Base-by-base conservation (phyloP, 2,888 invertebrate species). In the Nasonia oneida region DNA sequence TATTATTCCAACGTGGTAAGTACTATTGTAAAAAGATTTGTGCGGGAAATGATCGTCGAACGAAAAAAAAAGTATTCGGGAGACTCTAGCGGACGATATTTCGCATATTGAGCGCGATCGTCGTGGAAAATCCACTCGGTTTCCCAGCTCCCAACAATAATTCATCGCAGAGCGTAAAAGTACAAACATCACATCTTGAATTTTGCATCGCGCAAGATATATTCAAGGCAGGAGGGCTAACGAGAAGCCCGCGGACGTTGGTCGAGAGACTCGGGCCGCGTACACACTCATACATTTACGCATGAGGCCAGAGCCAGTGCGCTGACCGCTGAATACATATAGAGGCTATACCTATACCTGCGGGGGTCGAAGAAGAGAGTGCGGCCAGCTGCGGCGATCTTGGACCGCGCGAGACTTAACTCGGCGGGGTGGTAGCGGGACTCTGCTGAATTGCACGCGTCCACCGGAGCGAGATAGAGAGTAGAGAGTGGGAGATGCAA, bases 191-290 rank as follows among this genome's bases (percentile, higher is more conserved):
- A 33, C 33, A 33, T 33, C 67, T 29, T 14, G 33, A 67, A 33
- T 29, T 67, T 67, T 67, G 29, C 67, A 67, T 14, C 23, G 14
- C 23, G 14, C 29, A 14, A 67, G 23, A 67, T 33, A 67, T 67
- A 67, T 67, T 29, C 67, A 33, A 29, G 67, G 39, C 71, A n/a
- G 84, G 77, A 83, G 84, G n/a, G 82, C 84, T 86, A 76, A 64
- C 78, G 73, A 82, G 73, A 70, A 83, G 64, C 50, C 67, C n/a
- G 74, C 73, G 50, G 47, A 33, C 81, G 81, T 81, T 78, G 71
- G 71, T 77, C 77, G 18, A 47, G 70, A 15, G 61, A 71, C 57
- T 6, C 50, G 29, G 29, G 33, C 3, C 29, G n/a, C 71, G 53
- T 53, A 53, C 8, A 14, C 79, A 37, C 70, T 18, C 37, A 15